phyloP scores from a whole-genome alignment of 2,113 vertebrate genomes.

The Neotragus moschatus region DNA sequence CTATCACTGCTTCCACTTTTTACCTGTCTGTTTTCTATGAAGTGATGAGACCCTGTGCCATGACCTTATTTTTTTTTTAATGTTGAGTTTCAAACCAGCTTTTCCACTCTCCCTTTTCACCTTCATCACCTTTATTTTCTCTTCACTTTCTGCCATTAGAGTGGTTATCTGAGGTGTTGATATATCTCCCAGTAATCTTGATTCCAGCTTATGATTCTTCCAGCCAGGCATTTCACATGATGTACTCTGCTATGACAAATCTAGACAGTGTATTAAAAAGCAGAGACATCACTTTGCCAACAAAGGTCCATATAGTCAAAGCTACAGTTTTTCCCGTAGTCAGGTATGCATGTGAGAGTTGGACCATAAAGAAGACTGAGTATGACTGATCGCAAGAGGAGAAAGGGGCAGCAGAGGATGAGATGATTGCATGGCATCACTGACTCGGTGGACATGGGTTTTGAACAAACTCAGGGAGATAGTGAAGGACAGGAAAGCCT shows the following conservation, averaged over 20 bases:
- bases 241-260: background rate
- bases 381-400: background rate
- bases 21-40: background rate
- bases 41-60: background rate
- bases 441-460: background rate
- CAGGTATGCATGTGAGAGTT: background rate
- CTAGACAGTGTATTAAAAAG: background rate
- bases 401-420: background rate
- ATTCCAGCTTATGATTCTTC: background rate
- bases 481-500: background rate
- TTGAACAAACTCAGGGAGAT: background rate
- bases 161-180: background rate
- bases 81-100: background rate
- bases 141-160: background rate
- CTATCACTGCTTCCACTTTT: background rate
- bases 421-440: background rate
- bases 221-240: background rate
- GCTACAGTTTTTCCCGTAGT: rapidly evolving
- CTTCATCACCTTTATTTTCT: background rate
- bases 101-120: background rate
- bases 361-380: background rate
- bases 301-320: background rate
- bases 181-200: background rate
- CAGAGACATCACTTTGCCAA: background rate
- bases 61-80: background rate